These are phyloP conservation scores for Isurus oxyrinchus DNA, from an alignment of 2,113 vertebrate genomes.

Conservation along the genomic window DNA sequence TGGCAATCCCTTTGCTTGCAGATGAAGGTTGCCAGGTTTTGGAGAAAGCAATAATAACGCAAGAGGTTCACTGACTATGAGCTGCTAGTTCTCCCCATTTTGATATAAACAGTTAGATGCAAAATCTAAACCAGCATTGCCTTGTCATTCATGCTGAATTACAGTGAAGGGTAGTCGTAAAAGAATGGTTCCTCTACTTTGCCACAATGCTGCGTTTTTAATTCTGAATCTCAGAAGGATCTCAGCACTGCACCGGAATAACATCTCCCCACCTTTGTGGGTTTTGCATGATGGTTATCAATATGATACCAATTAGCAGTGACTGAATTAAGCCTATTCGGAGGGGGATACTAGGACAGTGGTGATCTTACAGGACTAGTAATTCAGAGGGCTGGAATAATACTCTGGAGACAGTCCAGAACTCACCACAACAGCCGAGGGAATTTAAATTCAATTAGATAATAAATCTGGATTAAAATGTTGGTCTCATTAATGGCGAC, in stretches of 20 bases:
- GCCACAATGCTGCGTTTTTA: background rate
- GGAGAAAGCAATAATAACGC: background rate
- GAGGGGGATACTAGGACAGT: too few species aligned
- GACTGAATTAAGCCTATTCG: background rate
- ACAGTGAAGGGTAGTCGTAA: background rate
- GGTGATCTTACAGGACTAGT: background rate
- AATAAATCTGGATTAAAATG: too few species aligned
- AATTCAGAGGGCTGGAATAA: background rate
- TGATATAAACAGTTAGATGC: background rate
- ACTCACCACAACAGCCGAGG: background rate
- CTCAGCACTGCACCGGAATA: background rate
- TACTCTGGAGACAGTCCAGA: background rate
- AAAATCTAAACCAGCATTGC: background rate
- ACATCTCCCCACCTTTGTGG: background rate
- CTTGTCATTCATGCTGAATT: background rate
- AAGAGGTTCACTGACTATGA: background rate
- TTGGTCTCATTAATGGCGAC: background rate
- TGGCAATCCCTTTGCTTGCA: background rate
- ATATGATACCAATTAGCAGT: background rate
- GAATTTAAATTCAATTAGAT: background rate
- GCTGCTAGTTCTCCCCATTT: background rate
- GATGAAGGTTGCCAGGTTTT: background rate
- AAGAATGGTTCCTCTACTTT: background rate
- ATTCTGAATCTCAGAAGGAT: background rate
- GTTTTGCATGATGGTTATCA: background rate